These are phyloP conservation scores for Hippopotamus amphibius DNA, from an alignment of 2,113 vertebrate species.

Conservation along the genomic window DNA sequence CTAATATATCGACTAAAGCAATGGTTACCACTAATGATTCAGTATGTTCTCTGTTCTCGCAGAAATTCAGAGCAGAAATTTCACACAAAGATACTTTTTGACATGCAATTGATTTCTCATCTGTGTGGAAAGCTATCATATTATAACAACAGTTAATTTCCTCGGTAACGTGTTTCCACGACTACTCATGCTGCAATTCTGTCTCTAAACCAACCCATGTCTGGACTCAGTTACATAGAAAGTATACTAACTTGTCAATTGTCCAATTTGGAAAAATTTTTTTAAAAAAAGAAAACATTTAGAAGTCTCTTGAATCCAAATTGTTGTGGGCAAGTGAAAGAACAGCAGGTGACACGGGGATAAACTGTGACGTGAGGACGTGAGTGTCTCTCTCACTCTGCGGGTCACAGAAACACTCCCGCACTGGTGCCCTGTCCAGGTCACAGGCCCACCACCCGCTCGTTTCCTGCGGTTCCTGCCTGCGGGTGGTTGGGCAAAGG, in stretches of 20 bases:
- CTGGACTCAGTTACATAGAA: no score
- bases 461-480: no score
- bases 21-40: not conserved
- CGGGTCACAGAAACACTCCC: no score
- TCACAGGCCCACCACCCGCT: no score
- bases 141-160: no score
- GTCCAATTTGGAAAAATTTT: not conserved
- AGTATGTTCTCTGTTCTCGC: not conserved
- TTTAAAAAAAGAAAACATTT: not conserved
- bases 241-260: not conserved
- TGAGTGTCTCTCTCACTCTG: no score
- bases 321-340: not conserved
- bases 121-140: not conserved
- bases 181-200: not conserved
- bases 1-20: not conserved
- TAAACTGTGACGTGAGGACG: not conserved
- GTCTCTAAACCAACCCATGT: not conserved
- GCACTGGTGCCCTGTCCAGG: no score
- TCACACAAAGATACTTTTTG: not conserved
- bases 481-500: not conserved
- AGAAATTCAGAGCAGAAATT: not conserved
- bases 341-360: no score
- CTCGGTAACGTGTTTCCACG: not conserved
- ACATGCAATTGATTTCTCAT: not conserved
- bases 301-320: not conserved